Evolutionary conservation across 2,113 vertebrate species (phyloP), one percentile per base, ranked within the genome.

Genomic region (Nesogale talazaci): DNA sequence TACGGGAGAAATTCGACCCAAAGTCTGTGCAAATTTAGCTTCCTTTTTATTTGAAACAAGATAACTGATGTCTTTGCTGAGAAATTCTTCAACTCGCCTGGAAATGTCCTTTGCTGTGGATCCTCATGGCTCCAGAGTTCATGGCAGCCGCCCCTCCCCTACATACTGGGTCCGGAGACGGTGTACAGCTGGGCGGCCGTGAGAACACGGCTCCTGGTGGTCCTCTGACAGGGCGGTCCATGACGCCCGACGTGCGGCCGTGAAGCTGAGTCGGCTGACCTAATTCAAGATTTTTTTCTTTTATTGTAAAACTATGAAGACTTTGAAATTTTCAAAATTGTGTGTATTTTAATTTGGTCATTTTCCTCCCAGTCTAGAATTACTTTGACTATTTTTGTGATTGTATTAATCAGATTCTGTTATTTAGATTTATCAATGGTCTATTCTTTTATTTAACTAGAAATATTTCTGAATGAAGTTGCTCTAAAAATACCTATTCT

Each of bases 61-160:
- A n/a, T n/a, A n/a, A n/a, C n/a, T n/a, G n/a, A n/a, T n/a, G n/a
- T 99, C 99, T 97, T 99, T 99, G 97, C 99, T 99, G 95, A 99
- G 99, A 98, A 99, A 99, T 96, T 99, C 99, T 98, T 99, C 99
- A 90, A 99, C 98, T 83, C 97, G 98, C 99, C n/a, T n/a, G n/a
- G n/a, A n/a, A n/a, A n/a, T n/a, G n/a, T n/a, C n/a, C n/a, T n/a
- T n/a, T n/a, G n/a, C n/a, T n/a, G n/a, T n/a, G n/a, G n/a, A n/a
- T n/a, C n/a, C n/a, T n/a, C n/a, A n/a, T n/a, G n/a, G n/a, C n/a
- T n/a, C n/a, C n/a, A n/a, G n/a, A n/a, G n/a, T n/a, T n/a, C n/a
- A n/a, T n/a, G n/a, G n/a, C n/a, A n/a, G n/a, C n/a, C n/a, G n/a
- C n/a, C n/a, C n/a, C n/a, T n/a, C n/a, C n/a, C n/a, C n/a, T n/a